Evolutionary conservation across 2,797 vertebrate genomes (phyloP).

Genomic region (Lepus oiostolus): DNA sequence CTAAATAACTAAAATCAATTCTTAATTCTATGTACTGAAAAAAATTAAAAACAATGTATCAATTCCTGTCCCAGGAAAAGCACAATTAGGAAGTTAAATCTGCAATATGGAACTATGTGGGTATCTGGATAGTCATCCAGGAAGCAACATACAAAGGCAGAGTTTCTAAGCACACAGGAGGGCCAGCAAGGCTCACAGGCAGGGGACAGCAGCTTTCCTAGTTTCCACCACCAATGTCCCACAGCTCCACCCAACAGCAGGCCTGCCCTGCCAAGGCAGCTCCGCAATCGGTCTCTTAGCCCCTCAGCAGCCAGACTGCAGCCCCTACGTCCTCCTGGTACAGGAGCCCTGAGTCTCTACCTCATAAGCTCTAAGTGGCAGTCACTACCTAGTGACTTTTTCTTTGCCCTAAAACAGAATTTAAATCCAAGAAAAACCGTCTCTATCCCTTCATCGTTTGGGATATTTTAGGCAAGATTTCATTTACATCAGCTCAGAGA

Average conservation of each 20-base stretch:
- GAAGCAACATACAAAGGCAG: not conserved
- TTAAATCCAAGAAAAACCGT: slow-evolving; percentile 6
- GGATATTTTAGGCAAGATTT: not conserved
- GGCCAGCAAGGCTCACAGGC: not conserved
- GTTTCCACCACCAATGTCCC: not conserved
- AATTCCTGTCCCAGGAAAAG: not conserved
- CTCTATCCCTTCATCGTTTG: not conserved
- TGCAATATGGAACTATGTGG: too few relatives aligned
- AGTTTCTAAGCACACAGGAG: not conserved
- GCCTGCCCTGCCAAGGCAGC: not conserved
- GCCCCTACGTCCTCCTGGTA: not conserved
- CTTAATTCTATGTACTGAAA: slow-evolving; percentile 28
- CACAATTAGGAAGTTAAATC: not conserved
- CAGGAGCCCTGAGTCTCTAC: not conserved
- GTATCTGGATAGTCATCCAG: not conserved
- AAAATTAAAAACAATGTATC: slow-evolving; percentile 22
- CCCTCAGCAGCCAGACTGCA: not conserved
- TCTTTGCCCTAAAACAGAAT: not conserved
- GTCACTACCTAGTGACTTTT: not conserved
- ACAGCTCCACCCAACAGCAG: not conserved
- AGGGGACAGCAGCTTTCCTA: not conserved
- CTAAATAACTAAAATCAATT: slow-evolving; percentile 53
- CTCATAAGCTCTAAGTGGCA: not conserved
- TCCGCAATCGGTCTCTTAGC: not conserved
- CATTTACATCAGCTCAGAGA: not conserved